Conservation (phyloP, 2,113 vertebrate genomes). For the Barbus barbus region DNA sequence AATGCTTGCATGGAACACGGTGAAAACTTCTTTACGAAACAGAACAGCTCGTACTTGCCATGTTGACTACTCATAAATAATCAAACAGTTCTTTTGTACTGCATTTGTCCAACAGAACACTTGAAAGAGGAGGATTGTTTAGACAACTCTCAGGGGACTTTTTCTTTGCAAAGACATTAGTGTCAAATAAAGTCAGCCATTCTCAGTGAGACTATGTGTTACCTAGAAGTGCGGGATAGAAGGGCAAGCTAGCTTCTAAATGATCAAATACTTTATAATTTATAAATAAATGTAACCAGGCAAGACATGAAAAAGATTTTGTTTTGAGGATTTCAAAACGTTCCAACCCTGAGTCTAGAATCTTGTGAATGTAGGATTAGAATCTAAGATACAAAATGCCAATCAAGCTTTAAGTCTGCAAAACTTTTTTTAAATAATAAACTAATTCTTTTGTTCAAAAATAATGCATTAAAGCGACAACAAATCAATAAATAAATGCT, state of each 20-base stretch:
- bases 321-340: not conserved
- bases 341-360: not conserved
- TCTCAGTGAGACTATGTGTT: not conserved
- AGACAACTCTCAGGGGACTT: not conserved
- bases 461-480: not conserved
- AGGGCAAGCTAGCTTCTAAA: slow-evolving; percentile 3
- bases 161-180: slow-evolving; percentile 6
- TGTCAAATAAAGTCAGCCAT: slow-evolving; percentile 26
- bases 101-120: slow-evolving; percentile 17
- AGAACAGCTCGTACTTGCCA: not conserved
- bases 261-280: slow-evolving; percentile 6
- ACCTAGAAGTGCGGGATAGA: not conserved
- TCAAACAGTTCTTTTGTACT: not conserved
- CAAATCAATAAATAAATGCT: not conserved
- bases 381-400: not conserved
- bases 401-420: not conserved
- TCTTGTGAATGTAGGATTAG: not conserved
- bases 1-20: not conserved
- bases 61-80: slow-evolving; percentile 29
- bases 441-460: not conserved
- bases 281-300: not conserved
- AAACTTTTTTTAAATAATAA: not conserved
- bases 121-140: not conserved
- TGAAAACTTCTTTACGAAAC: not conserved
- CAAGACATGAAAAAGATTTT: slow-evolving; percentile 6